Evolutionary conservation across 2,113 vertebrate genomes (phyloP), one percentile per base, ranked within the genome.

Genomic region (Rissa tridactyla): DNA sequence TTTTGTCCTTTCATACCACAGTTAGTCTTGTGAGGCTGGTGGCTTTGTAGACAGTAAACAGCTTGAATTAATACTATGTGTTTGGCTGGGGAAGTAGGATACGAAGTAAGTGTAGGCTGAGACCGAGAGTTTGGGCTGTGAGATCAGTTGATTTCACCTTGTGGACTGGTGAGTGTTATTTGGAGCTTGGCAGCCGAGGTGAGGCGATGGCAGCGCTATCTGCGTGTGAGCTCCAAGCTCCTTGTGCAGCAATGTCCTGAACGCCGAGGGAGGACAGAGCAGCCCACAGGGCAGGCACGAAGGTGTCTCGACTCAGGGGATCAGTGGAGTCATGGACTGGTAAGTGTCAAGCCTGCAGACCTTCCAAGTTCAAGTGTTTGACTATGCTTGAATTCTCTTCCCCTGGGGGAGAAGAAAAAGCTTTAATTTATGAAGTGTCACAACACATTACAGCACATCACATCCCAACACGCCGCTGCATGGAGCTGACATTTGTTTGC

Each of bases 341-440:
- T 95, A 88, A 85, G 93, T 94, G 96, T 96, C 88, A 86, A 94
- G 88, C 86, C 75, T 93, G 86, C 88, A 92, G 81, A 97, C 94
- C 92, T 90, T 97, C 91, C 95, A 95, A 97, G 84, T 96, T 96
- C 95, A 96, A 96, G 95, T 86, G 65, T 96, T 96, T 96, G 86
- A 94, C 86, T 96, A 94, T 76, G 38, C 94, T 96, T 94, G 93
- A 96, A 96, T 97, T 96, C 86, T 96, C 47, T 96, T 88, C 95
- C 88, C 96, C 95, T 8, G 1, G 84, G 96, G 90, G 51, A 94
- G 86, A 94, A 95, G 95, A 96, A 96, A 94, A 91, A 95, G 93
- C 95, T 98, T 97, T 97, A 97, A 97, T 98, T 97, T 98, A 97
- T 97, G 94, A 96, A 97, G 90, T 98, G 97, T 97, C 97, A 97